Evolutionary conservation across 2,888 invertebrate genomes (phyloP).

Genomic region (Venusia cambrica): DNA sequence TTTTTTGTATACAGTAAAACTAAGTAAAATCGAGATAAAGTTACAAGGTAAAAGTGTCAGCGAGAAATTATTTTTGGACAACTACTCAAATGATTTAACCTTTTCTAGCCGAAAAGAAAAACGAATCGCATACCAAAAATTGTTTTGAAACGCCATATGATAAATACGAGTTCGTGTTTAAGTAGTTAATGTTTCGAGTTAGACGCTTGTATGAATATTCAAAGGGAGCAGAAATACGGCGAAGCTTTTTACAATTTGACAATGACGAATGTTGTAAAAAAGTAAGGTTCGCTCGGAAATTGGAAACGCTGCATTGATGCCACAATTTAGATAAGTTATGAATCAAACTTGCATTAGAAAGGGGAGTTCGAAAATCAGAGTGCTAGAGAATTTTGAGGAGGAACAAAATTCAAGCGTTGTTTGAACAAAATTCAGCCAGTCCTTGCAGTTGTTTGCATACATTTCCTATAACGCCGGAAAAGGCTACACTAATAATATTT

Average conservation of each 20-base stretch:
- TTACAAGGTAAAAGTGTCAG: too few relatives aligned
- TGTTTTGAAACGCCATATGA: constrained; percentile 29
- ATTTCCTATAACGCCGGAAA: too few relatives aligned
- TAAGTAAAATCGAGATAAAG: too few relatives aligned
- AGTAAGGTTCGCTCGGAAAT: constrained; percentile 65
- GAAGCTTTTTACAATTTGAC: constrained; percentile 64
- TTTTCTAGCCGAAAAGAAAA: constrained; percentile 15
- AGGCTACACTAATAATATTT: too few relatives aligned
- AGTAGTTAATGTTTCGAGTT: constrained; percentile 41
- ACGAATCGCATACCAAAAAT: constrained; percentile 30
- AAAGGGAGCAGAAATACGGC: constrained; percentile 36
- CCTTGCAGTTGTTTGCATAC: too few relatives aligned
- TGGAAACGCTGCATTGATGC: constrained; percentile 64
- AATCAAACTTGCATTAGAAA: constrained; percentile 22
- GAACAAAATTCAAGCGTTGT: too few relatives aligned
- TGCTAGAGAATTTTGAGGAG: too few relatives aligned
- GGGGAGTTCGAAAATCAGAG: constrained; percentile 4
- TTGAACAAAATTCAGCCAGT: too few relatives aligned
- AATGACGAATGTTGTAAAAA: constrained; percentile 73
- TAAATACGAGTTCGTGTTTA: constrained; percentile 29
- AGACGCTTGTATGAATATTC: constrained; percentile 49
- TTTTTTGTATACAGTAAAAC: too few relatives aligned
- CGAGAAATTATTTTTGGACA: too few relatives aligned
- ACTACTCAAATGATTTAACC: too few relatives aligned
- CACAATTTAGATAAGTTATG: constrained; percentile 54